These are phyloP conservation scores for Octomys mimax DNA, from an alignment of 2,797 vertebrate species.

Conservation along the genomic window DNA sequence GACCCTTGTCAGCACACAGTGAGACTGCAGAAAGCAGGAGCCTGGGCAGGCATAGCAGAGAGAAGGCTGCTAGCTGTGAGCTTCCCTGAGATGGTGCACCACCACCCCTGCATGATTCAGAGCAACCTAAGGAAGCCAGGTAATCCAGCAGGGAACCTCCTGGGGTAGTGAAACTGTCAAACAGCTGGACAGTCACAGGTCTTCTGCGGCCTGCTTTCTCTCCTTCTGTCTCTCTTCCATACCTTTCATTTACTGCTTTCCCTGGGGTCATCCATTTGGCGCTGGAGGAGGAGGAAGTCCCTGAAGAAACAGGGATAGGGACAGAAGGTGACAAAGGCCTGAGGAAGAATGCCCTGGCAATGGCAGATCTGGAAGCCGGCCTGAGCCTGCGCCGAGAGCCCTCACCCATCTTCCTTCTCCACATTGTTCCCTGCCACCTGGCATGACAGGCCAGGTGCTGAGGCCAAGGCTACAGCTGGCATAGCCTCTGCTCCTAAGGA, in stretches of 20 bases:
- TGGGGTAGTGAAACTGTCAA: background rate
- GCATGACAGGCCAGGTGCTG: background rate
- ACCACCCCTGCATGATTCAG: background rate
- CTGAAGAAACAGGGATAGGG: background rate
- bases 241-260: background rate
- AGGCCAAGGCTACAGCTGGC: background rate
- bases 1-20: background rate
- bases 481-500: background rate
- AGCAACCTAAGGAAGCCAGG: background rate
- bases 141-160: background rate
- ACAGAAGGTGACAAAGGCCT: background rate
- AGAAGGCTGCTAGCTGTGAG: background rate
- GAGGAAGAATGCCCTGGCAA: background rate
- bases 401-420: background rate
- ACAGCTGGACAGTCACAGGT: background rate
- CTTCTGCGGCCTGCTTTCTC: background rate
- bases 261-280: background rate
- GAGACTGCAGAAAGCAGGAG: background rate
- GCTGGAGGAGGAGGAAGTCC: background rate
- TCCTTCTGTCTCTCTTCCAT: background rate
- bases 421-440: background rate
- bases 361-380: background rate
- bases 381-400: background rate
- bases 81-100: rapidly evolving
- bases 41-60: background rate